These are phyloP conservation scores for Oscheius sp. DNA, from an alignment of 2,888 invertebrate species.

Conservation along the genomic window DNA sequence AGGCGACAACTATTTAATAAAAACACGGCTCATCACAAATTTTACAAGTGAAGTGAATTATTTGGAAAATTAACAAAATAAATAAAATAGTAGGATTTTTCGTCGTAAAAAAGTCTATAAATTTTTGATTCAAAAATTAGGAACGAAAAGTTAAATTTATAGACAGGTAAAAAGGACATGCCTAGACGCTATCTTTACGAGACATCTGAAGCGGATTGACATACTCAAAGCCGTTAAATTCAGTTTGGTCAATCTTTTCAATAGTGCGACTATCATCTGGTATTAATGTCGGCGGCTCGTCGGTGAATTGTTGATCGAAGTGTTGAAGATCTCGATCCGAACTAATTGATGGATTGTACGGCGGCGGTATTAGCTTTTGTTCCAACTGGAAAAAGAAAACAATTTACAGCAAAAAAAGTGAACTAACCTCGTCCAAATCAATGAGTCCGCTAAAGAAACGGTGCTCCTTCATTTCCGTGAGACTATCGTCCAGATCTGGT, in stretches of 20 bases:
- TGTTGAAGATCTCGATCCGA: conserved; percentile 96
- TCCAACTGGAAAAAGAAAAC: conserved; percentile 79
- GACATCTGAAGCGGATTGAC: conserved; percentile 97
- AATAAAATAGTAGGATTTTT: too few relatives aligned
- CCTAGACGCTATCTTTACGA: conserved; percentile 53
- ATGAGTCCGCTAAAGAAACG: conserved; percentile 83
- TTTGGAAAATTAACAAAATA: too few relatives aligned
- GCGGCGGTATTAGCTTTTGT: conserved; percentile 94
- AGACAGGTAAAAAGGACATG: neutral
- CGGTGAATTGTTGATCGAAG: conserved; percentile 81
- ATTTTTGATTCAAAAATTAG: too few relatives aligned
- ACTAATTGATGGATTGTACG: conserved; percentile 94
- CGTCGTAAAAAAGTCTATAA: too few relatives aligned
- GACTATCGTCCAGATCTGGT: conserved; percentile 80
- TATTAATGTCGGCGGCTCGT: conserved; percentile 63
- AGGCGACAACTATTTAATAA: too few relatives aligned
- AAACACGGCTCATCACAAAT: too few relatives aligned
- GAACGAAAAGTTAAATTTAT: too few relatives aligned
- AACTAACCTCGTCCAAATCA: conserved; percentile 92
- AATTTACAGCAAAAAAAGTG: neutral
- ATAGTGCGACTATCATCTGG: conserved; percentile 74
- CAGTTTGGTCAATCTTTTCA: conserved; percentile 96
- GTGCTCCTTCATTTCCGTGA: conserved; percentile 92
- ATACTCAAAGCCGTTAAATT: conserved; percentile 99
- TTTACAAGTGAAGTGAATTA: too few relatives aligned